Conservation (phyloP, 2,797 vertebrate genomes). For the Ctenopoma multispine region DNA sequence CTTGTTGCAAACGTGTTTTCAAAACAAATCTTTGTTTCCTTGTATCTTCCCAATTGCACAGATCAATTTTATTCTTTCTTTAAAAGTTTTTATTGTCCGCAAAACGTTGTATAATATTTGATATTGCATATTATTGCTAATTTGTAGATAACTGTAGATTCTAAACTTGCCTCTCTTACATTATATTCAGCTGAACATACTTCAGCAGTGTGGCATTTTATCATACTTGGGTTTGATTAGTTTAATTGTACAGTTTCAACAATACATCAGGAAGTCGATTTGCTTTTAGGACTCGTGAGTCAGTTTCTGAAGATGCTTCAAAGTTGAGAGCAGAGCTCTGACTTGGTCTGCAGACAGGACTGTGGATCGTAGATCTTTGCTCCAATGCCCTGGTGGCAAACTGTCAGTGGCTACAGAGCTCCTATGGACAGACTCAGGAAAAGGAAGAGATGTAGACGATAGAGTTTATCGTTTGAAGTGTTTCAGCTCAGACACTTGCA, state of each 20-base stretch:
- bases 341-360: slow-evolving; percentile 43
- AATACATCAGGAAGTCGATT: slow-evolving; percentile 12
- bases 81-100: slow-evolving; percentile 7
- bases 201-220: neutral
- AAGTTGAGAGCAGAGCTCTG: slow-evolving; percentile 26
- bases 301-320: slow-evolving; percentile 35
- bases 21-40: neutral
- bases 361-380: slow-evolving; percentile 43
- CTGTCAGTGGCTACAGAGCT: slow-evolving; percentile 52
- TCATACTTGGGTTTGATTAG: slow-evolving; percentile 8
- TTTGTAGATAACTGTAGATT: slow-evolving; percentile 18
- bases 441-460: slow-evolving; percentile 75
- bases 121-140: slow-evolving; percentile 35
- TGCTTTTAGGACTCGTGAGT: slow-evolving; percentile 23
- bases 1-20: slow-evolving; percentile 5
- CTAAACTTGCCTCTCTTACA: neutral
- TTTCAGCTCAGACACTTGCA: slow-evolving; percentile 65
- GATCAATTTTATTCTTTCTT: slow-evolving; percentile 5
- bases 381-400: slow-evolving; percentile 55
- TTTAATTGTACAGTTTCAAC: slow-evolving; percentile 26
- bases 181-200: slow-evolving; percentile 6
- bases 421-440: slow-evolving; percentile 56
- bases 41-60: neutral
- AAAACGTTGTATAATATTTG: slow-evolving; percentile 24
- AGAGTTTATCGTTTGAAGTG: slow-evolving; percentile 73